Evolutionary conservation across 2,797 vertebrate species (phyloP), one percentile per base, ranked within the genome.

Genomic region (Bucorvus abyssinicus): DNA sequence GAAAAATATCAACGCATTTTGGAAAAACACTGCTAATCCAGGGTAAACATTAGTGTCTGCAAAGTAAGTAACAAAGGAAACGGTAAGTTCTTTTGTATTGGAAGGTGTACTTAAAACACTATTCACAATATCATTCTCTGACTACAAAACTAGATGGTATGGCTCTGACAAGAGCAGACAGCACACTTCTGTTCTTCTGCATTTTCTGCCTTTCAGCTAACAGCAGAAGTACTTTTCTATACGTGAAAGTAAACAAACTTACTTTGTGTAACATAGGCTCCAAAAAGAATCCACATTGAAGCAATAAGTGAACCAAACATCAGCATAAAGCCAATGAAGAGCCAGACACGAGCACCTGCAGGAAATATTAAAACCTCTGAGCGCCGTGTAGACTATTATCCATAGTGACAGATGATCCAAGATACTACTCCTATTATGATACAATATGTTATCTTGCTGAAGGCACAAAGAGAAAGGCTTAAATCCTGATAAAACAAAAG

Each of bases 1-100:
- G 97, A 99, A 99, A 97, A 99, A 99, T 98, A 99, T 99, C 85
- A 99, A 98, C 8, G 98, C 97, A 23, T 99, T 99, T 96, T 99
- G 99, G 95, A 99, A 99, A 98, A 99, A 99, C 81, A 99, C 98
- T 80, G 98, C 98, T 94, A 99, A 94, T 36, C 99, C 99, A 5
- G 99, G 99, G 55, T 98, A 98, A 90, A 99, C 99, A 34, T 98
- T 98, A 50, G 92, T 97, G 87, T 98, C 99, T 99, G 95, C 65
- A 97, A 88, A 95, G 79, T 50, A 89, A 84, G 57, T 69, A 95
- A 90, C 10, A 87, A 69, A 94, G 83, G 29, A 76, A 57, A 75
- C 18, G 27, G 10, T 92, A 74, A 87, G 75, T 8, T 26, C 9
- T 52, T 81, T 5, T 32, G n/a, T 30, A 57, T 2, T 71, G 40